Base-by-base conservation (phyloP, 2,888 invertebrate species). In the Ectemnius continuus region DNA sequence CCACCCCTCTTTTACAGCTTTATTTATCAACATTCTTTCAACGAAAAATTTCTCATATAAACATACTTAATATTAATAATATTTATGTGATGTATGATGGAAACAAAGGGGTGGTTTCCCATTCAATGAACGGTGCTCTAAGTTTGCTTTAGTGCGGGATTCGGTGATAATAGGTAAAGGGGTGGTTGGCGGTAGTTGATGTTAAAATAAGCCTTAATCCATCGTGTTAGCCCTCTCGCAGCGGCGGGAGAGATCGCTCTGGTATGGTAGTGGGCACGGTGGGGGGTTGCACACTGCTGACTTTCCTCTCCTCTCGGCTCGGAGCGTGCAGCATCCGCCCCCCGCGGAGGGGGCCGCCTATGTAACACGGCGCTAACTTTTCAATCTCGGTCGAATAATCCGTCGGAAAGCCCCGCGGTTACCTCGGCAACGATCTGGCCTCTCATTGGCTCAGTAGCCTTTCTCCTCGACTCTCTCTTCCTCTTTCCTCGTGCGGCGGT, bases 351-450 rank as follows among this genome's bases (percentile, higher is more conserved):
- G 20, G 20, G 58, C 61, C 18, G 36, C 58, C 66, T 70, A 68
- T 46, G 64, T 69, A 16, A 16, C 70, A 36, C 82, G 78, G 75
- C 80, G 83, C 82, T 90, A 90, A 90, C 90, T 90, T 91, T 90
- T 90, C 91, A 89, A 91, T 90, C 86, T 90, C 90, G 88, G 87
- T 88, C 89, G 90, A 89, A 90, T 90, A 88, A 90, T 90, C 86
- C 84, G 83, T 82, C 81, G 79, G 82, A 79, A 84, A 84, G 79
- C 85, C 85, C 85, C 81, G 81, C 85, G 86, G 90, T 91, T 90
- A 88, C 90, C 90, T 87, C 87, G 89, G 89, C 89, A 91, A 91
- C 91, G 88, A 89, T 90, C 89, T 83, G 80, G 80, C 84, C 85
- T 81, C 82, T 88, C 88, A 91, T 91, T 91, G 91, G 91, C 88